phyloP scores from a whole-genome alignment of 2,797 vertebrate genomes.

The Antrozous pallidus region DNA sequence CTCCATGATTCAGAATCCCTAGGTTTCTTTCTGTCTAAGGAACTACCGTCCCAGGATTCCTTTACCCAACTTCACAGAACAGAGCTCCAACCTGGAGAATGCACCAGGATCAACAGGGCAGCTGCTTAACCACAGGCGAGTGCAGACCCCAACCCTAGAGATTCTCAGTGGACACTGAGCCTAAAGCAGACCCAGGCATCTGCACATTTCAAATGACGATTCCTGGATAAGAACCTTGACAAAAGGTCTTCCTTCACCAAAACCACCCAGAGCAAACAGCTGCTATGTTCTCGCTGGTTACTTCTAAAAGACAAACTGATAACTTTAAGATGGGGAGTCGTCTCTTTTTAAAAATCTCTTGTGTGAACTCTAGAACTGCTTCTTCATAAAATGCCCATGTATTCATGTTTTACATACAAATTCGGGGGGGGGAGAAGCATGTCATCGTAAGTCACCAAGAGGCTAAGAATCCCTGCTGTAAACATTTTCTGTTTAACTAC shows the following conservation, averaged over 20 bases:
- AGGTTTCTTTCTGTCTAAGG: neutral
- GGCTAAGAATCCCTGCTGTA: neutral
- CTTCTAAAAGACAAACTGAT: neutral
- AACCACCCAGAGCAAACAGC: neutral
- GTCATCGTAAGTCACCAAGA: neutral
- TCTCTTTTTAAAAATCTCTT: neutral
- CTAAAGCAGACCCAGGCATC: neutral
- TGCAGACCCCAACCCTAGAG: neutral
- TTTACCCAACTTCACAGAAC: neutral
- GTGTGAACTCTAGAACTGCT: neutral
- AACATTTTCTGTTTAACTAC: neutral
- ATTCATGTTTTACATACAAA: neutral
- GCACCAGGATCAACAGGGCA: neutral
- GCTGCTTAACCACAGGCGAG: neutral
- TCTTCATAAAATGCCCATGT: neutral
- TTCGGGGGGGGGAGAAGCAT: neutral
- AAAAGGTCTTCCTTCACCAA: neutral
- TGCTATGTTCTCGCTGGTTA: neutral
- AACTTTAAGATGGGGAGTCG: neutral
- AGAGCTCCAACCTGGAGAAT: neutral
- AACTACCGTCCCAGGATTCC: neutral
- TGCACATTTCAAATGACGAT: neutral
- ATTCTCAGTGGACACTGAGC: neutral
- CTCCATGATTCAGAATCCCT: neutral
- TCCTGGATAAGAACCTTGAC: neutral